Conservation (phyloP, 37 sponge, comb jelly and placozoan species). For the Eunapius fragilis region DNA sequence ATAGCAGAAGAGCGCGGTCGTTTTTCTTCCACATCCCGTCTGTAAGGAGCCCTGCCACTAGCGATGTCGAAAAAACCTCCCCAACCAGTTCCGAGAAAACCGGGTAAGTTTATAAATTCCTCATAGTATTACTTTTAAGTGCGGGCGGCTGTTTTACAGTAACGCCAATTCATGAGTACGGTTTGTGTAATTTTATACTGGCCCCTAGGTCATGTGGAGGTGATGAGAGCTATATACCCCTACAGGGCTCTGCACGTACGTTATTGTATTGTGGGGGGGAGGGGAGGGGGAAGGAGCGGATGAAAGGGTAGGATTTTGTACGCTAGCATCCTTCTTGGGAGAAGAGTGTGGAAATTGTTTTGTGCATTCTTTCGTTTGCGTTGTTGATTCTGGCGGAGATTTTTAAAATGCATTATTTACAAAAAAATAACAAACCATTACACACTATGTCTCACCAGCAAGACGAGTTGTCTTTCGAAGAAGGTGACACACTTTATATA, state of each 20-base stretch:
- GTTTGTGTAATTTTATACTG: neutral
- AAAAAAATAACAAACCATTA: neutral
- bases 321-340: neutral
- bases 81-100: constrained; percentile 68
- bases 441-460: neutral
- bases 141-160: neutral
- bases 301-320: neutral
- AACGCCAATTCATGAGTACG: neutral
- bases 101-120: constrained; percentile 35
- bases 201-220: constrained; percentile 74
- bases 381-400: too few relatives aligned
- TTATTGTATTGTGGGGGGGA: neutral
- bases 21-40: neutral
- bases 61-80: constrained; percentile 53
- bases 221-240: constrained; percentile 81
- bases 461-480: constrained; percentile 93
- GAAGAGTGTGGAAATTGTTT: neutral
- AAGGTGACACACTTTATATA: constrained; percentile 96
- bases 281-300: neutral
- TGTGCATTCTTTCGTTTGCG: neutral
- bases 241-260: constrained; percentile 85
- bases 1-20: neutral
- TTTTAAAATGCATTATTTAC: neutral
- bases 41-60: neutral
- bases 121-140: too few relatives aligned